These are phyloP conservation scores for Ophion slaviceki DNA, from an alignment of 2,888 invertebrate genomes.

Conservation along the genomic window DNA sequence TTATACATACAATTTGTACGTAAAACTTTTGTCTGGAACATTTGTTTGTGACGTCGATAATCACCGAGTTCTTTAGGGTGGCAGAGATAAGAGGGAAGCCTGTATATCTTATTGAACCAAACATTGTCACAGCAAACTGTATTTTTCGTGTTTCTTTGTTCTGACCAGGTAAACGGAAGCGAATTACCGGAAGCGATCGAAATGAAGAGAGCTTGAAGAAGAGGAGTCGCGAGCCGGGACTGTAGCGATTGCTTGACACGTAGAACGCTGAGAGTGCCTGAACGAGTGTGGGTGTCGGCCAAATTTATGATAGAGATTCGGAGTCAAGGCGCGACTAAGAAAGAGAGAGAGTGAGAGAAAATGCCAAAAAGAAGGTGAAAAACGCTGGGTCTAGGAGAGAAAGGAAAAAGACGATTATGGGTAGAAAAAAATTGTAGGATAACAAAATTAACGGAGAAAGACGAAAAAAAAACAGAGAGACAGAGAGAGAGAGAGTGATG, in stretches of 20 bases:
- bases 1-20: too few species aligned
- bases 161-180: slow-evolving; percentile 67
- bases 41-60: too few species aligned
- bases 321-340: slow-evolving; percentile 31
- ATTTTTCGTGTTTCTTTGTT: background rate
- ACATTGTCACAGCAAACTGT: background rate
- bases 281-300: slow-evolving; percentile 63
- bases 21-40: too few species aligned
- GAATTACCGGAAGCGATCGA: slow-evolving; percentile 74
- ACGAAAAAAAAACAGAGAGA: slow-evolving; percentile 22
- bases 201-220: slow-evolving; percentile 76
- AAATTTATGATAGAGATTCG: slow-evolving; percentile 47
- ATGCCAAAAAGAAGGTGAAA: slow-evolving; percentile 26
- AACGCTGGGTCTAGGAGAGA: slow-evolving; percentile 18
- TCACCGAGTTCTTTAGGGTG: too few species aligned
- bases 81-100: too few species aligned
- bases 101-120: too few species aligned
- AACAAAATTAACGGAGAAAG: slow-evolving; percentile 20
- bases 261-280: slow-evolving; percentile 57
- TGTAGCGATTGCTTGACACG: slow-evolving; percentile 75
- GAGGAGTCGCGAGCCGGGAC: slow-evolving; percentile 75
- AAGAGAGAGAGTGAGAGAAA: slow-evolving; percentile 39
- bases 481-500: slow-evolving; percentile 37
- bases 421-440: slow-evolving; percentile 17
- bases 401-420: slow-evolving; percentile 4